A percentile compares a stretch with the other conserved stretches of the same genome.
phyloP scores from a whole-genome alignment of 2,888 invertebrate genomes.

The Drosophila mayaguana region DNA sequence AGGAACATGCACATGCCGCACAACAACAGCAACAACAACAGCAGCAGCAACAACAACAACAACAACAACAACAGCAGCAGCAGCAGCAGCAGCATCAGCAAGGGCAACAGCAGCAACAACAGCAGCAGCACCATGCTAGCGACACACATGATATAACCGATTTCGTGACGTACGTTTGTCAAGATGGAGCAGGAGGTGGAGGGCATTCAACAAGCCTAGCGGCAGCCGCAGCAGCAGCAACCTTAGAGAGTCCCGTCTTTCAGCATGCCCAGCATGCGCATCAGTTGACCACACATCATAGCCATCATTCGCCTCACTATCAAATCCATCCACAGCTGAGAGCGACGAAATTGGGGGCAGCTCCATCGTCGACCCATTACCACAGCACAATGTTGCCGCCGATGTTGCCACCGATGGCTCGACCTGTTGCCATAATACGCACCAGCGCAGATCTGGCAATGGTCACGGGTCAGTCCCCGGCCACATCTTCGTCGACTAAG shows the following conservation, averaged over 20 bases:
- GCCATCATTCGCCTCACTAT: conserved; percentile 59
- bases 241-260: conserved; percentile 53
- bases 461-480: conserved; percentile 87
- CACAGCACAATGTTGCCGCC: conserved; percentile 96
- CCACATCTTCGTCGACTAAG: conserved; percentile 86
- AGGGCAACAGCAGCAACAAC: background rate
- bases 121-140: conserved; percentile 67
- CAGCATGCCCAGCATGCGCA: conserved; percentile 51
- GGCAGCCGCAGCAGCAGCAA: conserved; percentile 1
- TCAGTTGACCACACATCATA: conserved; percentile 46
- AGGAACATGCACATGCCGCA: conserved; percentile 58
- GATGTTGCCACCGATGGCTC: conserved; percentile 97
- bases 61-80: background rate
- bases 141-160: conserved; percentile 94
- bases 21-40: conserved; percentile 39
- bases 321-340: conserved; percentile 64
- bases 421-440: conserved; percentile 97
- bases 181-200: conserved; percentile 89
- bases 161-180: conserved; percentile 98
- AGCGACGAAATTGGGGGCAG: conserved; percentile 46
- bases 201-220: conserved; percentile 67
- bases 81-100: background rate
- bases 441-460: conserved; percentile 90
- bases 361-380: conserved; percentile 65
- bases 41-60: background rate